Percentiles rank a stretch among this genome's conserved stretches.
These are phyloP conservation scores for Gallinago paraguaiae DNA, from an alignment of 2,113 vertebrate species.

Conservation along the genomic window DNA sequence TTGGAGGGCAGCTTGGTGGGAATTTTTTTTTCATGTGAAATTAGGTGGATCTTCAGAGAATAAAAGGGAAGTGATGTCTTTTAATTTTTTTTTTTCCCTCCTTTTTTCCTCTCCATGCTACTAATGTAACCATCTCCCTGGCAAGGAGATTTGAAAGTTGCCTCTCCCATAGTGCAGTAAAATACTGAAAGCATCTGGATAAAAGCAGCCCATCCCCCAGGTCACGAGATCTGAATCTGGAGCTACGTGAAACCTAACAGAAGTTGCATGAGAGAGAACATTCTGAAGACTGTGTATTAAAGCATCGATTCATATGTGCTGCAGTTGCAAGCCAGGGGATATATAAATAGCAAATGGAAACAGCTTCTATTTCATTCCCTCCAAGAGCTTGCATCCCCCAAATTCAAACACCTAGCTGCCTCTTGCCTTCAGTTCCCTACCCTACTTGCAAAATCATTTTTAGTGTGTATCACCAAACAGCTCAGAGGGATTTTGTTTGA, in stretches of 20 bases:
- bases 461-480: background rate
- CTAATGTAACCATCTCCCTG: background rate
- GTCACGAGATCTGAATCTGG: background rate
- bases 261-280: background rate
- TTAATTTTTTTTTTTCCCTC: background rate
- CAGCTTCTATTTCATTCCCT: background rate
- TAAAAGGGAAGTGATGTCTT: background rate
- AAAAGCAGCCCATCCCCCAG: background rate
- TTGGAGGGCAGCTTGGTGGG: background rate
- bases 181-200: slow-evolving; percentile 5
- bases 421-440: background rate
- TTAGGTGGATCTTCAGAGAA: background rate
- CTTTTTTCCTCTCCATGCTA: background rate
- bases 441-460: background rate
- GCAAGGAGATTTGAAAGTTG: background rate
- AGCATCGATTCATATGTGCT: background rate
- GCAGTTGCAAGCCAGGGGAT: slow-evolving; percentile 25
- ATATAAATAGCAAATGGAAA: slow-evolving; percentile 39
- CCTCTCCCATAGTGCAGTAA: background rate
- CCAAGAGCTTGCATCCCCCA: background rate
- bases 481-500: background rate
- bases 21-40: background rate
- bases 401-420: slow-evolving; percentile 27
- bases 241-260: background rate
- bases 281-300: background rate